Conservation (phyloP, 2,888 invertebrate species). For the Eupithecia abbreviata region DNA sequence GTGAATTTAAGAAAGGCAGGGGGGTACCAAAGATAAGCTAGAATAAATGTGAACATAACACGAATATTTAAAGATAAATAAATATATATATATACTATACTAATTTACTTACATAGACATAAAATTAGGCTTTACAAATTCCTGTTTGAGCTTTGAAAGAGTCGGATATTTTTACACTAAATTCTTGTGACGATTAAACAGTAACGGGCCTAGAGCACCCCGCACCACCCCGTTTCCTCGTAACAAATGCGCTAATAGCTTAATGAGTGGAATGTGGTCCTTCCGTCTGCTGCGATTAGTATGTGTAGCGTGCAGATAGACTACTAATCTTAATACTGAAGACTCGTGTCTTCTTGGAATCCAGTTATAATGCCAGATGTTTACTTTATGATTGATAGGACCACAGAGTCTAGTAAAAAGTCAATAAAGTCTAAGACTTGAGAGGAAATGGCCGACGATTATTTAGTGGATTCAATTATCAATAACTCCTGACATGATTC, state of each 20-base stretch:
- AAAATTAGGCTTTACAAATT: neutral
- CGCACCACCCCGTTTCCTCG: neutral
- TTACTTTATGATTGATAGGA: slow-evolving; percentile 2
- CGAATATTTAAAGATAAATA: no score
- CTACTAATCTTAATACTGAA: neutral
- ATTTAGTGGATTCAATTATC: neutral
- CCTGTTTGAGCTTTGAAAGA: neutral
- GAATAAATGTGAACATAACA: no score
- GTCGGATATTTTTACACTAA: neutral
- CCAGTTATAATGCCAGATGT: slow-evolving; percentile 2
- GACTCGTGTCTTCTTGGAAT: slow-evolving; percentile 13
- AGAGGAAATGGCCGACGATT: neutral
- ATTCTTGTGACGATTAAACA: neutral
- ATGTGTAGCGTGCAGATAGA: slow-evolving; percentile 11
- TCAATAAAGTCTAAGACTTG: neutral
- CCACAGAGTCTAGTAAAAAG: neutral
- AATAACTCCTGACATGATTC: neutral
- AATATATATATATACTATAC: no score
- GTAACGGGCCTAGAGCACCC: slow-evolving; percentile 1
- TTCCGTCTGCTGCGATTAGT: slow-evolving; percentile 9
- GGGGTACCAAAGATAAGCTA: no score
- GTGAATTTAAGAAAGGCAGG: no score
- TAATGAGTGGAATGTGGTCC: slow-evolving; percentile 13
- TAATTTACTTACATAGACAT: no score
- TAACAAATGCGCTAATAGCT: slow-evolving; percentile 4